Percentiles rank a stretch among this genome's conserved stretches.
Evolutionary conservation across 2,888 invertebrate species (phyloP).

Genomic region (Elysia crispata): DNA sequence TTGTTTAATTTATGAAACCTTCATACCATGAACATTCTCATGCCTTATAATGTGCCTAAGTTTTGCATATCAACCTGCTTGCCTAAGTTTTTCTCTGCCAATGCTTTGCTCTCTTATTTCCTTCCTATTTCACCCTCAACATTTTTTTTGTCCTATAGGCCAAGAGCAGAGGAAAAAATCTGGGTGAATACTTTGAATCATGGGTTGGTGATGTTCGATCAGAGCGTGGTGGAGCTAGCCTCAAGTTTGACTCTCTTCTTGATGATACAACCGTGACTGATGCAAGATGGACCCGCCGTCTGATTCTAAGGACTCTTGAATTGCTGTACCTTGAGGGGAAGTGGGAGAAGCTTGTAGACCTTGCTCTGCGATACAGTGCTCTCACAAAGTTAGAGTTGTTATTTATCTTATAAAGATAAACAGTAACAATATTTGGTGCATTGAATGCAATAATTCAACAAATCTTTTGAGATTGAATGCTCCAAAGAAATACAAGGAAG

Average conservation of each 20-base stretch:
- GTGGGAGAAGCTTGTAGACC: conserved; percentile 76
- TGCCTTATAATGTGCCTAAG: too few species aligned
- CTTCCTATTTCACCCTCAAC: background rate
- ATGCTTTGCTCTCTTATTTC: too few species aligned
- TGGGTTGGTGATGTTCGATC: conserved; percentile 68
- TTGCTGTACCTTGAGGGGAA: conserved; percentile 73
- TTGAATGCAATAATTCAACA: too few species aligned
- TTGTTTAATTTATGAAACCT: too few species aligned
- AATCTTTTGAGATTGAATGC: too few species aligned
- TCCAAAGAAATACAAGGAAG: too few species aligned
- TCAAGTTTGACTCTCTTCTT: conserved; percentile 73
- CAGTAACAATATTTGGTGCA: too few species aligned
- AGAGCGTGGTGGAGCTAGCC: conserved; percentile 73
- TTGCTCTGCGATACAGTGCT: conserved; percentile 75
- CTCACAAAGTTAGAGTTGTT: conserved; percentile 71
- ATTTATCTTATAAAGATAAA: too few species aligned
- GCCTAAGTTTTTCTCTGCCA: too few species aligned
- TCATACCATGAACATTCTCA: too few species aligned
- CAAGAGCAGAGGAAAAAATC: conserved; percentile 59
- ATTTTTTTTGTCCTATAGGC: conserved; percentile 54
- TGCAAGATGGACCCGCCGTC: conserved; percentile 67
- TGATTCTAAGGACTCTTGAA: conserved; percentile 72
- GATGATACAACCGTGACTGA: conserved; percentile 73
- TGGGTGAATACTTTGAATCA: conserved; percentile 64
- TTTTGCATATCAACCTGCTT: too few species aligned